Evolutionary conservation across 2,888 invertebrate species (phyloP).

Genomic region (Melieria picta): DNA sequence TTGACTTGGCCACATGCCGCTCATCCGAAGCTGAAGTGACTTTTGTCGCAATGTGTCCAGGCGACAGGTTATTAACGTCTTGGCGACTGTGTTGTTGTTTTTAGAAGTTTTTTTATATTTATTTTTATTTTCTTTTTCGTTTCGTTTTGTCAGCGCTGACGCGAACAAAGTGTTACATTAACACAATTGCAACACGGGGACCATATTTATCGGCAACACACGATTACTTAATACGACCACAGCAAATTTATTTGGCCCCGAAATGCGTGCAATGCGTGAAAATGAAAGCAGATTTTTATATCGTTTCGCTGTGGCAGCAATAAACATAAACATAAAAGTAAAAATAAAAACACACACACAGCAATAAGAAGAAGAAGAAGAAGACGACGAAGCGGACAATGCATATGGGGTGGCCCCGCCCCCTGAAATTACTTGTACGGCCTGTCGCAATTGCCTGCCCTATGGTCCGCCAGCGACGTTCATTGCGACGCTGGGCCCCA

Average conservation of each 20-base stretch:
- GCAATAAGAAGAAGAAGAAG: conserved; percentile 14
- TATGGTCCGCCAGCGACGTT: background rate
- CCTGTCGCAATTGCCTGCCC: background rate
- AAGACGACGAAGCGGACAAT: background rate
- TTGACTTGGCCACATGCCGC: no score
- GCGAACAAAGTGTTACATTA: conserved; percentile 40
- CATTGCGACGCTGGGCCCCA: conserved; percentile 22
- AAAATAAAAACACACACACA: conserved; percentile 36
- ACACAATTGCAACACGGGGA: conserved; percentile 35
- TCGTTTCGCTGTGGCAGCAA: background rate
- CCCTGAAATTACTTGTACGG: background rate
- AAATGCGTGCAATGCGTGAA: conserved; percentile 3
- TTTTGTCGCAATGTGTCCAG: no score
- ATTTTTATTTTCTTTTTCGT: no score
- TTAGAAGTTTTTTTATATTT: no score
- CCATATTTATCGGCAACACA: conserved; percentile 24
- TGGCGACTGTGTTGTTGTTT: no score
- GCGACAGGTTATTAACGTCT: no score
- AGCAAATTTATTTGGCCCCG: conserved; percentile 22
- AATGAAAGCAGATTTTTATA: conserved; percentile 21
- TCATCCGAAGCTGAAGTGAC: no score
- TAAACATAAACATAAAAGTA: conserved; percentile 35
- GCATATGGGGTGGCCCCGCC: background rate
- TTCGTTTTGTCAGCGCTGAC: no score
- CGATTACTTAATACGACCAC: conserved; percentile 34